Conservation (phyloP, 35 echinoderm and acorn worm species). For the Apostichopus californicus region DNA sequence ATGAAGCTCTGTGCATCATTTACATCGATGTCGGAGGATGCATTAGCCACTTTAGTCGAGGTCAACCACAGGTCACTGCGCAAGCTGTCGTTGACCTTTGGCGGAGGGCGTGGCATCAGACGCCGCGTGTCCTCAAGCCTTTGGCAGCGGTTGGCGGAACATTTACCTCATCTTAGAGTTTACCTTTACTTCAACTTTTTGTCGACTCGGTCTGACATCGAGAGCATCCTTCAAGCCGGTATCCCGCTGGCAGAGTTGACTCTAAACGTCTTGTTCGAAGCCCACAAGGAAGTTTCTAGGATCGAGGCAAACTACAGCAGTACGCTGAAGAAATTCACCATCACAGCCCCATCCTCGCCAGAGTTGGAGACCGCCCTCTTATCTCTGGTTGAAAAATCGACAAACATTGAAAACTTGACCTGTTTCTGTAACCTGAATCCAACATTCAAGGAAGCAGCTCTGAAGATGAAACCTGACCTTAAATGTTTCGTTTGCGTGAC, state of each 20-base stretch:
- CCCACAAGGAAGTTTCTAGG: slow-evolving; percentile 1
- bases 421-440: slow-evolving; percentile 26
- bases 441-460: not conserved
- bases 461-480: not conserved
- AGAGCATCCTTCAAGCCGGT: slow-evolving; percentile 27
- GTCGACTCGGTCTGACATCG: slow-evolving; percentile 24
- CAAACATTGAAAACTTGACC: slow-evolving; percentile 8
- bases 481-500: slow-evolving; percentile 27
- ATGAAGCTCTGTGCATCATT: slow-evolving; percentile 48
- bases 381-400: slow-evolving; percentile 21
- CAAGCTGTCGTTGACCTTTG: not conserved
- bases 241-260: slow-evolving; percentile 36
- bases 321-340: slow-evolving; percentile 28
- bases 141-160: not conserved
- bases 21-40: slow-evolving; percentile 32
- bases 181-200: slow-evolving; percentile 29
- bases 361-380: slow-evolving; percentile 21
- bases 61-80: not conserved
- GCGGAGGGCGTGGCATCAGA: slow-evolving; percentile 24
- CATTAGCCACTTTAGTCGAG: not conserved
- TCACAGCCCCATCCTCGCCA: slow-evolving; percentile 34
- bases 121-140: slow-evolving; percentile 18
- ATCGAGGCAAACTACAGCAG: slow-evolving; percentile 27
- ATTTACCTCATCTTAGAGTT: slow-evolving; percentile 15
- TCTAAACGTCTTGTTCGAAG: slow-evolving; percentile 40